These are phyloP conservation scores for Myotis planiceps DNA, from an alignment of 2,797 vertebrate genomes.

Conservation along the genomic window DNA sequence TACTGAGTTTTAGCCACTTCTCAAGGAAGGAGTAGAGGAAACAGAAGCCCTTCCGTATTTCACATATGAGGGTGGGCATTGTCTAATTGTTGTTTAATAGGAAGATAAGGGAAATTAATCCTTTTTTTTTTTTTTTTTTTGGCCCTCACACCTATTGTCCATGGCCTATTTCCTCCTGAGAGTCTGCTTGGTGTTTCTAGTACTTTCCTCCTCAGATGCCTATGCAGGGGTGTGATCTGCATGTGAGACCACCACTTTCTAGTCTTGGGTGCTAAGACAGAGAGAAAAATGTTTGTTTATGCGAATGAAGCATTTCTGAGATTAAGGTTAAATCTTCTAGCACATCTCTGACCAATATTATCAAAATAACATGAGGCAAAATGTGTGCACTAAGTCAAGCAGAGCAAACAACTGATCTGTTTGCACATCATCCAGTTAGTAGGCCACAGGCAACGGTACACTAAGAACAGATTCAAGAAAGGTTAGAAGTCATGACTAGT, in stretches of 20 bases:
- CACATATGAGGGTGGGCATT: not conserved
- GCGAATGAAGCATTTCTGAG: slow-evolving; percentile 18
- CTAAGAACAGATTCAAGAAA: not conserved
- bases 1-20: not conserved
- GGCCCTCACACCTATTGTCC: no score
- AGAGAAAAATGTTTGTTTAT: not conserved
- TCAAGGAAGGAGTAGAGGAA: not conserved
- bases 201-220: not conserved
- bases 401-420: not conserved
- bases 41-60: not conserved
- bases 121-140: not conserved
- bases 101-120: not conserved
- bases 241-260: not conserved
- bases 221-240: not conserved
- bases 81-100: not conserved
- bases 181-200: not conserved
- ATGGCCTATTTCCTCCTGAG: not conserved
- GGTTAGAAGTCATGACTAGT: not conserved
- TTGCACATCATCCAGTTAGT: not conserved
- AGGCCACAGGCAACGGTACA: not conserved
- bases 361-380: not conserved
- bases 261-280: not conserved
- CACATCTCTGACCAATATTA: not conserved
- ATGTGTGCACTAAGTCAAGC: not conserved
- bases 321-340: not conserved